Base-by-base conservation (phyloP, 1,140 invertebrate genomes). In the Lithobius niger region DNA sequence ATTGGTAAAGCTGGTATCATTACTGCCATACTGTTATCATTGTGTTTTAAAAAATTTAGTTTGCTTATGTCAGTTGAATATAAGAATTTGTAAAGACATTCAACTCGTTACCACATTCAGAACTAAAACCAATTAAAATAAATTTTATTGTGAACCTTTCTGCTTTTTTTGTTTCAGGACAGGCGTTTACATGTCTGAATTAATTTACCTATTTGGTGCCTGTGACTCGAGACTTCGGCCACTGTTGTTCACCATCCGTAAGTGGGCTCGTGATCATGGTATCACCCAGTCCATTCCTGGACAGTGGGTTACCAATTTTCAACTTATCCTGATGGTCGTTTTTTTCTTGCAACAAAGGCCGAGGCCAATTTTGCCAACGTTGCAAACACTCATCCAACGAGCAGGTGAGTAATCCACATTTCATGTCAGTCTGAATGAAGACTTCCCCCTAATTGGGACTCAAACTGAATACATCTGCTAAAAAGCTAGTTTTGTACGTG, bases 281-380 rank as follows among this genome's bases (percentile, higher is more conserved):
- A 64, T 93, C 27, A 93, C 88, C 2, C 80, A 78, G 61, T 67
- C 76, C 0, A 71, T 72, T 47, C 84, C 88, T 1, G 87, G 87
- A 1, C 70, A 75, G 13, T 88, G 83, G 80, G 83, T 93, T 50
- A 84, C 85, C 4, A 93, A 92, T 72, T 93, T 93, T 71, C 83
- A 85, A 2, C 71, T 93, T 2, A 86, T 85, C 1, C 70, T 91
- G 27, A 67, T 94, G 61, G 81, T 88, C 19, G 67, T 93, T 55
- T 86, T 82, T 69, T 93, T 83, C 67, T 71, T 93, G 25, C 86
- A 90, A 71, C 73, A 76, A n/a, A 67, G 74, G 27, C 66, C 77
- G 15, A 72, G 86, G 19, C 66, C 61, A 16, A 57, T 70, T 26
- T 60, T 92, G 42, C 86, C 87, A 1, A 63, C 81, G 1, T 69